Conservation (phyloP, 2,888 invertebrate species). For the Pammene aurita region DNA sequence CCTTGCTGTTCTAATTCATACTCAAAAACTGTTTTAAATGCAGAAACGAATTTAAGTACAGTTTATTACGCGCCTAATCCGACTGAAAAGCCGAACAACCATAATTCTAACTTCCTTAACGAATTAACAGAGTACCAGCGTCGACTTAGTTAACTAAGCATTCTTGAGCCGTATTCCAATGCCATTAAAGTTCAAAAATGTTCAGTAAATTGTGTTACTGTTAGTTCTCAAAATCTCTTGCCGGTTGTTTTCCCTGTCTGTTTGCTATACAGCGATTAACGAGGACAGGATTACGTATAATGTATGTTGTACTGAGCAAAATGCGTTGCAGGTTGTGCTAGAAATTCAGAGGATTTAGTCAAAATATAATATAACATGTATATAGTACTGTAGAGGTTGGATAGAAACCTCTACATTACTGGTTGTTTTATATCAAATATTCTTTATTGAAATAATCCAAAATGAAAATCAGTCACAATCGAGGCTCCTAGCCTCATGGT, state of each 20-base stretch:
- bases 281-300: neutral
- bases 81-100: constrained; percentile 2
- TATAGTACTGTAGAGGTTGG: no score
- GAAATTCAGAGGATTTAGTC: neutral
- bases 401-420: no score
- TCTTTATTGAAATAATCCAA: no score
- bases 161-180: no score
- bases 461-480: no score
- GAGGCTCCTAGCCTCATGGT: no score
- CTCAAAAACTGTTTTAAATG: neutral
- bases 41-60: neutral
- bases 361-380: no score
- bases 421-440: no score
- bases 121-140: neutral
- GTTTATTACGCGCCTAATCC: constrained; percentile 2
- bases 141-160: no score
- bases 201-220: no score
- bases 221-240: neutral
- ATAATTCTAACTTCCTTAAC: constrained; percentile 6
- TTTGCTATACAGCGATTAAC: constrained; percentile 9
- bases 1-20: no score
- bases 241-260: neutral
- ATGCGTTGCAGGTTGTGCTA: neutral
- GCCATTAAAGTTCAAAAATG: no score
- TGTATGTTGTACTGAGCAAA: neutral